Evolutionary conservation across 2,113 vertebrate genomes (phyloP).

Genomic region (Narcine bancroftii): DNA sequence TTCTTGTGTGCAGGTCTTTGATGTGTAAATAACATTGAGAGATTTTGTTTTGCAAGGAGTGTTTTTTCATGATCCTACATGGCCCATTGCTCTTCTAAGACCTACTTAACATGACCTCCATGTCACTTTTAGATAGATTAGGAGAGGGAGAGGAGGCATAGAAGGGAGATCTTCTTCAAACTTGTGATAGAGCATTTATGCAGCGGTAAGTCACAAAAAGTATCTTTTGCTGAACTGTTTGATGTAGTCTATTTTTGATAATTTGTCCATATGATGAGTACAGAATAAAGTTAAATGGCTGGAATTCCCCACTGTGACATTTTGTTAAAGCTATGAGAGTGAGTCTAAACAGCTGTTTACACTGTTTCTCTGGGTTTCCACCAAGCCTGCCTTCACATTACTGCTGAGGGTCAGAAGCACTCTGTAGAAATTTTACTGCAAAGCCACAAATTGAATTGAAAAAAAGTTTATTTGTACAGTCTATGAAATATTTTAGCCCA

Average conservation of each 20-base stretch:
- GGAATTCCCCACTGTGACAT: background rate
- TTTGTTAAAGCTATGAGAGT: background rate
- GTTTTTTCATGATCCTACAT: constrained; percentile 37
- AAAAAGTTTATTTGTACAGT: background rate
- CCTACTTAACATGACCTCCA: constrained; percentile 35
- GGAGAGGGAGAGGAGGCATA: background rate
- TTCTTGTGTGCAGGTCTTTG: constrained; percentile 33
- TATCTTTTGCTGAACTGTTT: background rate
- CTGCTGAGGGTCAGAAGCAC: background rate
- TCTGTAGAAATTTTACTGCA: background rate
- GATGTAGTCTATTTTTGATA: background rate
- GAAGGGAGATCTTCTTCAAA: constrained; percentile 26
- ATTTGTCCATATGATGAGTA: background rate
- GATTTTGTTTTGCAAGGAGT: constrained; percentile 35
- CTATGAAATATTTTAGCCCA: background rate
- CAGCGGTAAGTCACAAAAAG: background rate
- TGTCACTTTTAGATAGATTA: constrained; percentile 36
- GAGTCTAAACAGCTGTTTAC: background rate
- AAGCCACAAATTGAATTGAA: background rate
- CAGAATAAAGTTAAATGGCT: constrained; percentile 10
- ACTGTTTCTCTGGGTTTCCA: background rate
- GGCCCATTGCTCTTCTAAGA: constrained; percentile 37
- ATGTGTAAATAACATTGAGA: constrained; percentile 38
- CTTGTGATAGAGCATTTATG: constrained; percentile 1
- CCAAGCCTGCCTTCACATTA: background rate